Base-by-base conservation (phyloP, 2,888 invertebrate species). In the Nematopogon swammerdamellus region DNA sequence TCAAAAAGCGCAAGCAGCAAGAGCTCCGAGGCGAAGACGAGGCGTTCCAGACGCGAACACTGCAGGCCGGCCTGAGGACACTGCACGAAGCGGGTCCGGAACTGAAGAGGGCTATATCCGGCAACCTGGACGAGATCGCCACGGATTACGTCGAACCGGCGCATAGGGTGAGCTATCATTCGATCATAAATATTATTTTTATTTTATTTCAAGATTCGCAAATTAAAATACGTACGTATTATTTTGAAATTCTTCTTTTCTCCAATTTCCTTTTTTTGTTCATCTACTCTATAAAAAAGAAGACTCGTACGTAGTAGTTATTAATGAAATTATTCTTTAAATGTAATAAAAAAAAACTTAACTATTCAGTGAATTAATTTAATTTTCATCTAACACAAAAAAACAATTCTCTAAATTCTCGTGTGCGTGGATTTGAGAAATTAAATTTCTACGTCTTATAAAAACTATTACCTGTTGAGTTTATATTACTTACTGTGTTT, bases 21-120 rank as follows among this genome's bases (percentile, higher is more conserved):
- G 92, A 88, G 62, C 72, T 85, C 59, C 85, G 85, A 62, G 86
- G 87, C 50, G 88, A 87, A 0, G 86, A 86, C 60, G 85, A 83
- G 60, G 88, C 88, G 52, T 25, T 25, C 25, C 25, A 25, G 25
- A 4, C 4, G 25, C 4, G 10, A 10, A 25, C 96, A 1, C 76
- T 97, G 50, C 85, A 97, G 84, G 98, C 99, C 63, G 99, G 99
- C 42, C 81, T 99, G 52, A 82, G 99, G 52, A 97, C 95, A 0
- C 80, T 99, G 49, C 98, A 98, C 67, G 98, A 99, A 69, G 94
- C 97, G 50, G 99, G 98, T 1, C 99, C 99, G 0, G 97, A 98
- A 67, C 82, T 99, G 52, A 95, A 98, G 70, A 85, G 99, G 57
- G 96, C 99, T 18, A 99, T 99, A 59, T 98, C 98, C 30, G 99